Conservation (phyloP, 2,888 invertebrate species). For the Fabriciana adippe region DNA sequence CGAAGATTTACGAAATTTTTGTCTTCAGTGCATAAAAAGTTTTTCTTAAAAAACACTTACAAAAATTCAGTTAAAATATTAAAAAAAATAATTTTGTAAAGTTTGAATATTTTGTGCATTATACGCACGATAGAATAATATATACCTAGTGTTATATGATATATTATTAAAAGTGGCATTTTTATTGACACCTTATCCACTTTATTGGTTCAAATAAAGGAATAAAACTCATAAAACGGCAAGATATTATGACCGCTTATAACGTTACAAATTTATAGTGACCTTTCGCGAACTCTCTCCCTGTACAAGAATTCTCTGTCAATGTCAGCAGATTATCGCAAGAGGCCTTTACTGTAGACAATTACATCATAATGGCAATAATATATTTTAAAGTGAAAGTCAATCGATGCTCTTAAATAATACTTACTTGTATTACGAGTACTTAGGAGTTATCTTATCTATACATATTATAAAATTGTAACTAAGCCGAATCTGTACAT, state of each 20-base stretch:
- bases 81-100: no score
- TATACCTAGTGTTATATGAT: neutral
- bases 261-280: constrained; percentile 27
- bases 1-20: no score
- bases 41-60: no score
- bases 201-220: constrained; percentile 33
- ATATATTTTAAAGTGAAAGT: neutral
- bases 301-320: constrained; percentile 10
- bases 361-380: constrained; percentile 7
- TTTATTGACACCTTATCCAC: constrained; percentile 31
- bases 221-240: constrained; percentile 29
- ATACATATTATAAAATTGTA: no score
- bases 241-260: constrained; percentile 25
- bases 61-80: no score
- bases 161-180: constrained; percentile 17
- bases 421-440: no score
- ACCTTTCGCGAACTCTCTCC: constrained; percentile 25
- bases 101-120: no score
- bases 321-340: constrained; percentile 16
- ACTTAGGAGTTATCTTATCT: no score
- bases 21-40: no score
- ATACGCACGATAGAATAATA: neutral
- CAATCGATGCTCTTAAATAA: neutral
- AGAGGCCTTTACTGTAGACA: constrained; percentile 2
- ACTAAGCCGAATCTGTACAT: no score